A percentile compares a stretch with the other conserved stretches of the same genome.
These are phyloP conservation scores for Bedellia somnulentella DNA, from an alignment of 2,888 invertebrate species.

Conservation along the genomic window DNA sequence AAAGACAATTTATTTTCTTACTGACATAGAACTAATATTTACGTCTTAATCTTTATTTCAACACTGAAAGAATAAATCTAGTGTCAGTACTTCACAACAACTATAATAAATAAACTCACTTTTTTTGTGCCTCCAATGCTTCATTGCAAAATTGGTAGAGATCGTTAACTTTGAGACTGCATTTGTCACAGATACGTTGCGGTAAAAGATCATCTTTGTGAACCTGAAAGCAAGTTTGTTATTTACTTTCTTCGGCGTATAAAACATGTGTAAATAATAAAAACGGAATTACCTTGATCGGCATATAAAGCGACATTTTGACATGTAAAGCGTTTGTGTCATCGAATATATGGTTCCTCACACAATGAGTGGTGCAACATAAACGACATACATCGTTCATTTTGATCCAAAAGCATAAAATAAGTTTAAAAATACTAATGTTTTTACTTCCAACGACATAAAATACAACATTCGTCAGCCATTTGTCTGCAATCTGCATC, in stretches of 20 bases:
- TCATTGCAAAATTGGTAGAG: constrained; percentile 73
- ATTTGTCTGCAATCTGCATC: no score
- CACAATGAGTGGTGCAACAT: constrained; percentile 51
- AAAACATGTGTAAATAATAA: constrained; percentile 7
- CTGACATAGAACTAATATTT: no score
- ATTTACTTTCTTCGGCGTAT: no score
- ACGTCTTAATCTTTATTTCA: no score
- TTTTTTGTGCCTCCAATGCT: constrained; percentile 67
- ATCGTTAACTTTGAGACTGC: constrained; percentile 71
- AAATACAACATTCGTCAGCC: no score
- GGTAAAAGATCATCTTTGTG: constrained; percentile 68
- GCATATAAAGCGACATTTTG: constrained; percentile 72
- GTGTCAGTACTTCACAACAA: no score
- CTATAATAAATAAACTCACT: no score
- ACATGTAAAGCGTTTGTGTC: constrained; percentile 68
- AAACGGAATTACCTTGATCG: constrained; percentile 65
- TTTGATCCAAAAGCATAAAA: no score
- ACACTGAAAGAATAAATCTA: no score
- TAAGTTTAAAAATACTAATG: neutral
- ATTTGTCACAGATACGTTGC: constrained; percentile 71
- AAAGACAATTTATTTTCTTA: no score
- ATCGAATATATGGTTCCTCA: constrained; percentile 70
- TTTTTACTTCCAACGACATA: no score
- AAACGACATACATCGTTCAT: constrained; percentile 49
- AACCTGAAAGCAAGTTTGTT: constrained; percentile 54